Base-by-base conservation (phyloP, 2,797 vertebrate genomes). In the Acipenser ruthenus region DNA sequence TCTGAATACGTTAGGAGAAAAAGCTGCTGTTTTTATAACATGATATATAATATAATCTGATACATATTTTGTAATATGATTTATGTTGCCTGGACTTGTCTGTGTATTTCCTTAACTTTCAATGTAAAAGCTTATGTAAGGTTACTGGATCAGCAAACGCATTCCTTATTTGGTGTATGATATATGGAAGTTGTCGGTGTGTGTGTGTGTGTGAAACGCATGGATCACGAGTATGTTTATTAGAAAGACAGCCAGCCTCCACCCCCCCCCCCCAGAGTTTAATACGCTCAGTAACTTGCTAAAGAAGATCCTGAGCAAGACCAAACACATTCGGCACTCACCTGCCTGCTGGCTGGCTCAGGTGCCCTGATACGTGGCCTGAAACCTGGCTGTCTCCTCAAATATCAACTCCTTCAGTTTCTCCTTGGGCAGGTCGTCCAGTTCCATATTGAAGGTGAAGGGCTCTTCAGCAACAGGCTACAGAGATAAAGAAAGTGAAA, bases 351-450 rank as follows among this genome's bases (percentile, higher is more conserved):
- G 53, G 15, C 58, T 78, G 9, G 3, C 83, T 89, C 87, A 89
- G 73, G 87, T 85, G 61, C 90, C 86, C 75, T 88, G 87, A 68
- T 83, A 91, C 70, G 72, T 89, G 49, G 86, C 89, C 85, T 93
- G 91, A 85, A 95, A 94, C 73, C 88, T 90, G 69, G 89, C 91
- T 0, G 92, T 94, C 80, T 94, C 93, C 71, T 93, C 89, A 64
- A 80, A 95, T 82, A 95, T 95, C 74, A 95, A 87, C 71, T 94
- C 91, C 84, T 95, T 95, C 81, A 95, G 90, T 78, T 80, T 89
- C 79, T 95, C 93, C 77, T 95, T 95, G 72, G 93, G 93, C 68
- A 93, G 89, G 71, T 95, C 93, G 6, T 95, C 93, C 77, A 94
- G 82, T 63, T 95, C 93, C 91, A 93, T 94, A 77, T 87, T 82